These are phyloP conservation scores for Bombyx huttoni DNA, from an alignment of 2,888 invertebrate genomes.

Conservation along the genomic window DNA sequence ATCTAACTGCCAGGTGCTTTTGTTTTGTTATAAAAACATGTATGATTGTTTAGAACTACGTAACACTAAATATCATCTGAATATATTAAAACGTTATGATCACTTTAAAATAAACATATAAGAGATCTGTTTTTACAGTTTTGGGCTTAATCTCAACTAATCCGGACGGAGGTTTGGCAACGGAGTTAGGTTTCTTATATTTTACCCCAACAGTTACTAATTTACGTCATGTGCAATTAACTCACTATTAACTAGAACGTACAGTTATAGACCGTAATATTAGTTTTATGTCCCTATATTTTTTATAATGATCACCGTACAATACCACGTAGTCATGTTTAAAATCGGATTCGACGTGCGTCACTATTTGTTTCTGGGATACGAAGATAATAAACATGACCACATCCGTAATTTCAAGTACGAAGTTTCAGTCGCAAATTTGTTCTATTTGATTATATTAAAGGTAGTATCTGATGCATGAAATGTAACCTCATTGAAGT, in stretches of 20 bases:
- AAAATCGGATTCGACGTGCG: slow-evolving; percentile 10
- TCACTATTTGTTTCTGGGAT: slow-evolving; percentile 16
- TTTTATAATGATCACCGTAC: slow-evolving; percentile 1
- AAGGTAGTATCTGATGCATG: not conserved
- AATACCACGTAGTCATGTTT: slow-evolving; percentile 4
- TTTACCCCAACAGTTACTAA: not conserved
- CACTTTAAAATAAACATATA: too few species aligned
- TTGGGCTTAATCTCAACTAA: too few species aligned
- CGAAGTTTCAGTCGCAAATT: not conserved
- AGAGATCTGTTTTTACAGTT: too few species aligned
- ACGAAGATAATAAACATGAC: slow-evolving; percentile 25
- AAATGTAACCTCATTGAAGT: not conserved
- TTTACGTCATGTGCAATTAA: not conserved
- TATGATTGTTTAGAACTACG: too few species aligned
- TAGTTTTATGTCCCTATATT: not conserved
- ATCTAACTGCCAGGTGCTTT: too few species aligned
- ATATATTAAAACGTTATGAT: too few species aligned
- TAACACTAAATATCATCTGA: too few species aligned
- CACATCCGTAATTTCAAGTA: slow-evolving; percentile 29
- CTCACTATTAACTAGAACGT: not conserved
- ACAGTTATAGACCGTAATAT: slow-evolving; percentile 1
- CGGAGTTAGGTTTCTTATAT: too few species aligned
- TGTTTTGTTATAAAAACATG: too few species aligned
- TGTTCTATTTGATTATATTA: not conserved
- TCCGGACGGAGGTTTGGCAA: too few species aligned